These are phyloP conservation scores for Phyllotreta striolata DNA, from an alignment of 2,888 invertebrate genomes.

Conservation along the genomic window DNA sequence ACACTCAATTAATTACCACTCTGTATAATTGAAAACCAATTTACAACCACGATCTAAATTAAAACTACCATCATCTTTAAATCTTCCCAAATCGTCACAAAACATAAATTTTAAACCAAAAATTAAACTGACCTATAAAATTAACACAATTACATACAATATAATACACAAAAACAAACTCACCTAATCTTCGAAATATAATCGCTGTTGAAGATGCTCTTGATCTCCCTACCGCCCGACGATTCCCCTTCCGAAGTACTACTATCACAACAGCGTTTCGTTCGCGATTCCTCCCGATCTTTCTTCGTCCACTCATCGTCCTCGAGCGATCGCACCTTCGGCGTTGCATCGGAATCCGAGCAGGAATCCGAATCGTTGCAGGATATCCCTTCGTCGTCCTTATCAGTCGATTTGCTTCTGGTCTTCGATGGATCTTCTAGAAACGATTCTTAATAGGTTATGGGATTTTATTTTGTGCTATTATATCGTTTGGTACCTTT, in stretches of 20 bases:
- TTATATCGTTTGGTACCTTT: too few relatives aligned
- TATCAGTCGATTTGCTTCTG: slow-evolving; percentile 46
- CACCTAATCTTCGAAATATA: slow-evolving; percentile 62
- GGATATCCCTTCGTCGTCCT: slow-evolving; percentile 59
- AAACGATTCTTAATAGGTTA: too few relatives aligned
- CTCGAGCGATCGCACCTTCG: slow-evolving; percentile 30
- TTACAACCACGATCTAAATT: too few relatives aligned
- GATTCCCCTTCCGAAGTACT: slow-evolving; percentile 68
- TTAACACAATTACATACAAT: too few relatives aligned
- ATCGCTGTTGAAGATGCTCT: slow-evolving; percentile 66
- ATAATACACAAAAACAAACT: slow-evolving; percentile 54
- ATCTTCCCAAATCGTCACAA: too few relatives aligned
- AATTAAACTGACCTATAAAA: too few relatives aligned
- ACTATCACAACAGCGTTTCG: slow-evolving; percentile 43
- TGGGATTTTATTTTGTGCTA: too few relatives aligned
- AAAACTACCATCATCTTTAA: too few relatives aligned
- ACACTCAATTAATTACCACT: too few relatives aligned
- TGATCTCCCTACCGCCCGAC: slow-evolving; percentile 71
- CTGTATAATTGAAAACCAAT: too few relatives aligned
- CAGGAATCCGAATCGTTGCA: slow-evolving; percentile 58
- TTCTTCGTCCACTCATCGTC: slow-evolving; percentile 17
- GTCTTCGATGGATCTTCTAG: background rate
- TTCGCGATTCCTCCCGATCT: slow-evolving; percentile 27
- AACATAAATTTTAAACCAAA: too few relatives aligned
- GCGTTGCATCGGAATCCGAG: slow-evolving; percentile 47